Base-by-base conservation (phyloP, 2,797 vertebrate species). In the Gymnothorax reevesii region DNA sequence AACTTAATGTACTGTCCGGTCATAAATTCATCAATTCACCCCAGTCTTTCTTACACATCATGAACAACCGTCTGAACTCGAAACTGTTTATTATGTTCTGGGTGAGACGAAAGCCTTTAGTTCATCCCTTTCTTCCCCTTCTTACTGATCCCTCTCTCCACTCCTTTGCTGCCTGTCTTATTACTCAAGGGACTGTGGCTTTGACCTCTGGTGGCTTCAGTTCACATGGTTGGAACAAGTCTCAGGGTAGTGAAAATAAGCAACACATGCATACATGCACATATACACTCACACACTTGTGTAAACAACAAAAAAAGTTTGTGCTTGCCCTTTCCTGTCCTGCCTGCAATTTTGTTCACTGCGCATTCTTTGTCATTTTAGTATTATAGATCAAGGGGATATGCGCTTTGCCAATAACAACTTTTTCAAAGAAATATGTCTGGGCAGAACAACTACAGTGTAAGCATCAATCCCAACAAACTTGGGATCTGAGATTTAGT, bases 151-250 rank as follows among this genome's bases (percentile, higher is more conserved):
- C 57, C 22, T 17, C 64, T 82, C 20, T 17, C 73, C 17, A 33
- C 10, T 12, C 33, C 20, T 84, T 83, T 71, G 57, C 82, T 77
- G 82, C 27, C 20, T 83, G 86, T 57, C 69, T 87, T 17, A 22
- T 10, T 89, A 88, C 90, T 54, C 57, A 33, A 42, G 25, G 86
- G 82, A 84, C 82, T 75, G 64, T 22, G 13, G 33, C 66, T 83
- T 20, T 59, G 84, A 59, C 87, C 86, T 88, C 88, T 86, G 73
- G 20, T 83, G 75, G 59, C 82, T 79, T 87, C 85, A 84, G 88
- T 90, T 90, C 89, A 91, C 90, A 88, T 89, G 75, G 88, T 89
- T 90, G 89, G 91, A 90, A 60, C 27, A 84, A 60, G 77, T 87
- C 82, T 69, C 86, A 84, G 86, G n/a, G 20, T 57, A 6, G 82